phyloP scores from a whole-genome alignment of 2,113 vertebrate genomes.

The Burhinus oedicnemus region DNA sequence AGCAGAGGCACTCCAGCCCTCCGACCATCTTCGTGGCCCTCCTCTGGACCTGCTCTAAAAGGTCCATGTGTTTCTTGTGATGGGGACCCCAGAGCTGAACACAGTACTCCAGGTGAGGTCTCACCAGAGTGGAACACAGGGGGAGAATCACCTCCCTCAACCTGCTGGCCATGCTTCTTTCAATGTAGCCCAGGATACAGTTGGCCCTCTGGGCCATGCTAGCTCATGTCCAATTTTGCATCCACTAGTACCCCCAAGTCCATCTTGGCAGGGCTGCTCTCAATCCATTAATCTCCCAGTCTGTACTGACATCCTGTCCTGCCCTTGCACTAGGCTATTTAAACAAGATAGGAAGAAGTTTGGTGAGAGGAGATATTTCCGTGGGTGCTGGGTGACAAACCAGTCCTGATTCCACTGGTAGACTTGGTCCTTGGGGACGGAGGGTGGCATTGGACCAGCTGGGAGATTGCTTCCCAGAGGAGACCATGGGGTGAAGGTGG shows the following conservation, averaged over 20 bases:
- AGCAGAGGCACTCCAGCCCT: not conserved
- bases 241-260: not conserved
- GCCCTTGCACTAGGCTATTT: not conserved
- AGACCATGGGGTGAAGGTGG: not conserved
- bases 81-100: fast-evolving
- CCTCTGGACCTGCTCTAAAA: fast-evolving
- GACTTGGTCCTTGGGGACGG: not conserved
- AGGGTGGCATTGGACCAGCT: not conserved
- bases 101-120: not conserved
- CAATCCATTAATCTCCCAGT: not conserved
- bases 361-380: not conserved
- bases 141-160: fast-evolving
- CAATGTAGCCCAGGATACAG: fast-evolving
- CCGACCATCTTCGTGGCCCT: fast-evolving
- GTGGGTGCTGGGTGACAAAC: not conserved
- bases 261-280: not conserved
- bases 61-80: fast-evolving
- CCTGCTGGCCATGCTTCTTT: fast-evolving
- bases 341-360: not conserved
- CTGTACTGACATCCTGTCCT: not conserved
- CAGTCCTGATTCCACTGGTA: not conserved
- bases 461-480: not conserved
- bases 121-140: fast-evolving
- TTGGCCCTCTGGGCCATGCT: not conserved
- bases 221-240: not conserved